A percentile compares a stretch with the other conserved stretches of the same genome.
phyloP scores from a whole-genome alignment of 2,797 vertebrate genomes.

The Microcaecilia unicolor region DNA sequence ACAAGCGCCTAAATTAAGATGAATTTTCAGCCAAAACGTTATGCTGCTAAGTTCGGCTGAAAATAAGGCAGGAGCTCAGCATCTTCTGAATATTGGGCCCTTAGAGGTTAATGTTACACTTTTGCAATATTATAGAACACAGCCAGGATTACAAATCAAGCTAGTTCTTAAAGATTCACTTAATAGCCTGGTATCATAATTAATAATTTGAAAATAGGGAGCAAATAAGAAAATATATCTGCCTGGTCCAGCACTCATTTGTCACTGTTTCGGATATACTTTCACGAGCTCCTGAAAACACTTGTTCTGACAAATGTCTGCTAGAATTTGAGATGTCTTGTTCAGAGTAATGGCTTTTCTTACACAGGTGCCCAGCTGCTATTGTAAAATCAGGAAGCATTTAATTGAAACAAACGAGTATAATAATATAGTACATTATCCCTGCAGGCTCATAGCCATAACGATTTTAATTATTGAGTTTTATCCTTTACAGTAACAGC shows the following conservation, averaged over 20 bases:
- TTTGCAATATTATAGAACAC: too few species aligned
- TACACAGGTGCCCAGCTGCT: slow-evolving; percentile 95
- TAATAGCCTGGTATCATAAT: too few species aligned
- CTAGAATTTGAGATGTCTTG: slow-evolving; percentile 84
- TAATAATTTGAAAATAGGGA: slow-evolving; percentile 23
- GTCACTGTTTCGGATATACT: slow-evolving; percentile 54
- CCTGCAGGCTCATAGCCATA: slow-evolving; percentile 89
- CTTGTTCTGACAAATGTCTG: slow-evolving; percentile 55
- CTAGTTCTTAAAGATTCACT: too few species aligned
- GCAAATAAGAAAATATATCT: slow-evolving; percentile 34
- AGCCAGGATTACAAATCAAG: too few species aligned
- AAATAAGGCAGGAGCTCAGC: too few species aligned
- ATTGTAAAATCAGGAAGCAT: slow-evolving; percentile 98
- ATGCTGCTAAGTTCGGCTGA: too few species aligned
- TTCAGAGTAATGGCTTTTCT: slow-evolving; percentile 90
- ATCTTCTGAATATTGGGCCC: too few species aligned
- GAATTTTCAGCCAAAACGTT: too few species aligned
- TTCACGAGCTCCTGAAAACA: slow-evolving; percentile 55
- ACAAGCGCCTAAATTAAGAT: too few species aligned
- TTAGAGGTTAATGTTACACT: too few species aligned
- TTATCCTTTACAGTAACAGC: slow-evolving; percentile 89
- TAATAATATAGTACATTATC: slow-evolving; percentile 99
- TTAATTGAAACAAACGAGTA: slow-evolving; percentile 99
- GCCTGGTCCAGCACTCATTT: slow-evolving; percentile 19
- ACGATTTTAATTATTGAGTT: slow-evolving; percentile 99